Base-by-base conservation (phyloP, 2,888 invertebrate species). In the Rambutsinella grinnellia region DNA sequence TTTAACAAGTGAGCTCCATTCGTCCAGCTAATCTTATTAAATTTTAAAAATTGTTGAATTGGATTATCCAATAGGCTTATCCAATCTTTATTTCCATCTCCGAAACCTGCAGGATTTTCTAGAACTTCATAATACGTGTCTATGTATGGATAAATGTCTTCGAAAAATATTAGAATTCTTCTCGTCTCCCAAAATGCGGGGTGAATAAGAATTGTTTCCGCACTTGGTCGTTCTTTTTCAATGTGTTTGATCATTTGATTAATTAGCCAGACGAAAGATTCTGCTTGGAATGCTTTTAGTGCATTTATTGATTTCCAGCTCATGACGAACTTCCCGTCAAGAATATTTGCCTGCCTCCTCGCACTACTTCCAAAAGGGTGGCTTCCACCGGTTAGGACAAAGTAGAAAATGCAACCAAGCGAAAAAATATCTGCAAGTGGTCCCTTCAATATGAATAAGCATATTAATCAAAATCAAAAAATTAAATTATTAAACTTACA, bases 381-480 rank as follows among this genome's bases (percentile, higher is more conserved):
- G 23, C 91, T 90, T 0, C 99, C 99, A 27, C 90, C 89, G 0
- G 96, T 93, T 2, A 98, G 86, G 1, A 98, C 96, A 86, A 97
- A 99, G 87, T 97, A 98, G 86, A 94, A 97, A 28, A 99, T 94
- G 87, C 99, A 99, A 23, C 99, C 99, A 78, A 98, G 88, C 0
- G 99, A 98, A 87, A 99, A 99, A 84, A 99, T 92, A 86, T 99
- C 99, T 15, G 99, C 97, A 0, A 96, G 92, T 78, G 93, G 92
- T 90, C 15, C 28, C 53, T 63, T 8, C 5, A 5, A 5, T 8
- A 13, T 36, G 5, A 8, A 5, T 5, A 36, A 8, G 5, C 5
- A n/a, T n/a, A n/a, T n/a, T n/a, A n/a, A n/a, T n/a, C n/a, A n/a
- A n/a, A n/a, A n/a, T n/a, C n/a, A n/a, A n/a, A n/a, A n/a, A n/a